A percentile compares a stretch with the other conserved stretches of the same genome.
phyloP scores from a whole-genome alignment of 1,140 invertebrate species.

The Drosophila micromelanica region DNA sequence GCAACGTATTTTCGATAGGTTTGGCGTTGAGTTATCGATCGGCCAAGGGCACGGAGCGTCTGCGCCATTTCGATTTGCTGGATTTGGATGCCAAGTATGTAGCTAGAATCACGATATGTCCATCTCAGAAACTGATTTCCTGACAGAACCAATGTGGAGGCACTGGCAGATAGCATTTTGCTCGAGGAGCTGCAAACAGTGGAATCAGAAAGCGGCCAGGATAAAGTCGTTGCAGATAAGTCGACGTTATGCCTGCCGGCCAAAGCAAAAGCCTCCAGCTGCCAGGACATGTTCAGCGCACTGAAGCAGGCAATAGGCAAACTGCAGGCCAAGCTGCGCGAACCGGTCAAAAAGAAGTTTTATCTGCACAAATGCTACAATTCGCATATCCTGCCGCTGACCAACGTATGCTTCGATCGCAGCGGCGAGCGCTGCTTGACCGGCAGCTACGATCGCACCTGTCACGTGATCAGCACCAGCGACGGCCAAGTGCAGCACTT shows the following conservation, averaged over 20 bases:
- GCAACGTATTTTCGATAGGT: constrained; percentile 40
- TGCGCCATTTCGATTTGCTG: constrained; percentile 88
- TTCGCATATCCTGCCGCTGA: constrained; percentile 91
- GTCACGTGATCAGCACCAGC: constrained; percentile 92
- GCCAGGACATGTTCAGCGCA: constrained; percentile 61
- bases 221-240: neutral
- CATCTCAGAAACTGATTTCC: too few species aligned
- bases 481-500: constrained; percentile 89
- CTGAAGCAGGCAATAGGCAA: constrained; percentile 85
- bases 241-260: constrained; percentile 10
- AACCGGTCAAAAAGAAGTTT: constrained; percentile 87
- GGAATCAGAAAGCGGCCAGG: constrained; percentile 22
- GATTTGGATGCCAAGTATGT: constrained; percentile 86
- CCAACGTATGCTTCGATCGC: constrained; percentile 91
- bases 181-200: constrained; percentile 52
- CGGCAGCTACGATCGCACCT: constrained; percentile 93
- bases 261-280: constrained; percentile 36
- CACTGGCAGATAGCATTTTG: constrained; percentile 56
- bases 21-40: constrained; percentile 85
- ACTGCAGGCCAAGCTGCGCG: constrained; percentile 85
- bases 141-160: constrained; percentile 57
- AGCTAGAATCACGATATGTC: neutral
- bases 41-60: constrained; percentile 54
- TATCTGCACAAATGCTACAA: constrained; percentile 89
- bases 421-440: constrained; percentile 90